phyloP scores from a whole-genome alignment of 2,888 invertebrate genomes.

The Escarpia spicata region DNA sequence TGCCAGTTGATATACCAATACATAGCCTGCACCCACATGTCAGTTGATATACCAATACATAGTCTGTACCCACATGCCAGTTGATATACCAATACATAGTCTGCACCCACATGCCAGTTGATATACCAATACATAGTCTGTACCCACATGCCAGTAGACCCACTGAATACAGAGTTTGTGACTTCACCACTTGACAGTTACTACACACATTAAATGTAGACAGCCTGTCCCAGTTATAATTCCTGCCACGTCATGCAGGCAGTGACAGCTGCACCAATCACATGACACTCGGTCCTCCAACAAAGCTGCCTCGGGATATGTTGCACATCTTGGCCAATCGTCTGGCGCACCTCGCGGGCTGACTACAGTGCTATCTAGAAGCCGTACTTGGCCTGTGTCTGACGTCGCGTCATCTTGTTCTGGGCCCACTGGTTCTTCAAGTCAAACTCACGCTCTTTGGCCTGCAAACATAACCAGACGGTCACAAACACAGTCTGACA shows the following conservation, averaged over 20 bases:
- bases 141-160: neutral
- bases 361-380: conserved; percentile 34
- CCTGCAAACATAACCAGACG: conserved; percentile 66
- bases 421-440: conserved; percentile 93
- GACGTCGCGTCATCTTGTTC: conserved; percentile 74
- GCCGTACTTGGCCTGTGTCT: conserved; percentile 47
- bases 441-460: conserved; percentile 93
- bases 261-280: neutral
- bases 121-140: neutral
- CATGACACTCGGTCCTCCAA: neutral
- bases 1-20: too few relatives aligned
- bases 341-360: neutral
- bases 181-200: too few relatives aligned
- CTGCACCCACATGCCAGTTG: neutral
- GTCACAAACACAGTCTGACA: neutral
- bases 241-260: too few relatives aligned
- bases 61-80: too few relatives aligned
- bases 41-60: too few relatives aligned
- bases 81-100: neutral
- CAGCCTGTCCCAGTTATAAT: too few relatives aligned
- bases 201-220: too few relatives aligned
- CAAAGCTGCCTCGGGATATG: neutral
- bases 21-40: too few relatives aligned
- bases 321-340: neutral
- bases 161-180: neutral